Evolutionary conservation across 2,797 vertebrate species (phyloP).

Genomic region (Lacerta viridis): DNA sequence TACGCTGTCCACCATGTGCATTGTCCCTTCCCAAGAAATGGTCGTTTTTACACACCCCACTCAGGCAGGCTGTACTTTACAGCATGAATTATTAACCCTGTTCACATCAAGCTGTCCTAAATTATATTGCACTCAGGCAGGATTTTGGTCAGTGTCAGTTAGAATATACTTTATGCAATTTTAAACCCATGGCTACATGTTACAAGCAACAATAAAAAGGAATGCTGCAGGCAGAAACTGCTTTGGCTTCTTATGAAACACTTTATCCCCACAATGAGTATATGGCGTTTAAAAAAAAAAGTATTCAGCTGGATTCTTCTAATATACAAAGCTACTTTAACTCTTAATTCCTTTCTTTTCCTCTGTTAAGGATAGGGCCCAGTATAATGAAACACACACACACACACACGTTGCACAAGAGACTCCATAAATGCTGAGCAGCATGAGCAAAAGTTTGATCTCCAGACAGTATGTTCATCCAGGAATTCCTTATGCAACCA

Average conservation of each 20-base stretch:
- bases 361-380: not conserved
- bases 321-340: not conserved
- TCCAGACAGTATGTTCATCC: not conserved
- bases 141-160: constrained; percentile 54
- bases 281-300: not conserved
- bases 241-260: constrained; percentile 47
- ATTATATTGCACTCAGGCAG: constrained; percentile 44
- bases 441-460: not conserved
- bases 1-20: not conserved
- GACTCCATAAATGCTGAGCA: not conserved
- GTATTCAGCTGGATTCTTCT: not conserved
- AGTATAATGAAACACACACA: not conserved
- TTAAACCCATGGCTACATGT: constrained; percentile 42
- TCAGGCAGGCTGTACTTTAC: constrained; percentile 15
- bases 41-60: constrained; percentile 13
- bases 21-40: not conserved
- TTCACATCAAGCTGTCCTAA: constrained; percentile 42
- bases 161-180: constrained; percentile 44
- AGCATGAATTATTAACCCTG: constrained; percentile 39
- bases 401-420: not conserved
- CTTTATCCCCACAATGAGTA: constrained; percentile 36
- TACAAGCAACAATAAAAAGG: constrained; percentile 53
- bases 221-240: constrained; percentile 51
- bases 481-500: not conserved
- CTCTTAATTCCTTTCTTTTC: not conserved